phyloP scores from a whole-genome alignment of 2,888 invertebrate species.

The Heliconius sara region DNA sequence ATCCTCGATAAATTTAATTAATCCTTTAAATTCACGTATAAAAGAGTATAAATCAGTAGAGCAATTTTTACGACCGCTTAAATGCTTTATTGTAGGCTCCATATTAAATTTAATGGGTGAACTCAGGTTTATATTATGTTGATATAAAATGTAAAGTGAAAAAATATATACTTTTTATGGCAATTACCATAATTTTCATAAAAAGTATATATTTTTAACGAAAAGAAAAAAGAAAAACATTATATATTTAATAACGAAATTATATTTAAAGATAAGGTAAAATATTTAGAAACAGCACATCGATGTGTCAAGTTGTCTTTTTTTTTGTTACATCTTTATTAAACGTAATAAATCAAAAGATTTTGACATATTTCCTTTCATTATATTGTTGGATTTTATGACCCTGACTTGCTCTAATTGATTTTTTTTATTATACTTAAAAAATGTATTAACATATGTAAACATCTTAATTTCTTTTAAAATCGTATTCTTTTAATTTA shows the following conservation, averaged over 20 bases:
- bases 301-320: background rate
- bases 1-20: constrained; percentile 39
- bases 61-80: constrained; percentile 46
- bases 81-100: constrained; percentile 44
- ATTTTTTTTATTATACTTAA: background rate
- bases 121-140: constrained; percentile 37
- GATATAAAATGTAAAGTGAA: constrained; percentile 36
- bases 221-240: too few species aligned
- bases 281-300: background rate
- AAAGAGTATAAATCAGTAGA: constrained; percentile 43
- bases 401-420: too few species aligned
- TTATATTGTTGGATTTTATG: too few species aligned
- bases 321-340: too few species aligned
- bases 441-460: background rate
- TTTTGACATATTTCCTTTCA: too few species aligned
- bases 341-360: too few species aligned
- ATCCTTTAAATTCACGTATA: constrained; percentile 42
- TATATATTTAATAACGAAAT: background rate
- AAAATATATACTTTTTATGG: constrained; percentile 19
- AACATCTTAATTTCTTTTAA: too few species aligned
- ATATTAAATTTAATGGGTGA: constrained; percentile 45
- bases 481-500: too few species aligned
- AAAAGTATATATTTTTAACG: too few species aligned
- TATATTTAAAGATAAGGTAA: background rate
- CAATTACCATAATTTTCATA: background rate